Evolutionary conservation across 2,888 invertebrate genomes (phyloP), one percentile per base, ranked within the genome.

Genomic region (Volucella inflata): DNA sequence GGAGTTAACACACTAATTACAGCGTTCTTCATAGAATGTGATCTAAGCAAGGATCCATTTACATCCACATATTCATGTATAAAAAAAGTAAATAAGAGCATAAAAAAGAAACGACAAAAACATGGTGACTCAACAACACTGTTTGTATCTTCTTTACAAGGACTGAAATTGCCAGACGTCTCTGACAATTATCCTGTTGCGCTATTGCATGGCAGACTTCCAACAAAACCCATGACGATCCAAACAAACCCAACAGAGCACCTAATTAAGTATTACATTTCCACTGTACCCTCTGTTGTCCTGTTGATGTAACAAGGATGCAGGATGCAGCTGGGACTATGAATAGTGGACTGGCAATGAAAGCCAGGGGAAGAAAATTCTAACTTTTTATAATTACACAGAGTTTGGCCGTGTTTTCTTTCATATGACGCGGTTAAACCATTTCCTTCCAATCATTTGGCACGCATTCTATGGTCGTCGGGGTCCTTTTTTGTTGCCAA

Each of bases 241-340:
- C 30, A 30, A 30, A 30, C 10, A 59, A 36, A 44, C 57, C 62
- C 68, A 77, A 64, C 78, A 62, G 72, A 72, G 68, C 72, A 51
- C 74, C 78, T 78, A 83, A 83, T 83, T 78, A 83, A 83, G 78
- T 68, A 78, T n/a, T n/a, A n/a, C n/a, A n/a, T 74, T 74, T 74
- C 46, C 68, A 17, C 65, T 64, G 11, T 44, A 46, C 70, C 51
- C 21, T 14, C 10, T 38, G 6, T 10, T 10, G 51, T 72, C 51
- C 59, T 57, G 30, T 11, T 53, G 48, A 17, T 50, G 62, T 64
- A 65, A 55, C 53, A 42, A 51, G 50, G 42, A 59, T 59, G 11
- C 38, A 10, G 57, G 16, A 38, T 38, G 38, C 57, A 59, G 16
- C 14, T 30, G 30, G 6, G 1, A 4, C 42, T 76, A 60, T 53